phyloP scores from a whole-genome alignment of 92 coral and sea anemone genomes.

The Isaurus tuberculatus region DNA sequence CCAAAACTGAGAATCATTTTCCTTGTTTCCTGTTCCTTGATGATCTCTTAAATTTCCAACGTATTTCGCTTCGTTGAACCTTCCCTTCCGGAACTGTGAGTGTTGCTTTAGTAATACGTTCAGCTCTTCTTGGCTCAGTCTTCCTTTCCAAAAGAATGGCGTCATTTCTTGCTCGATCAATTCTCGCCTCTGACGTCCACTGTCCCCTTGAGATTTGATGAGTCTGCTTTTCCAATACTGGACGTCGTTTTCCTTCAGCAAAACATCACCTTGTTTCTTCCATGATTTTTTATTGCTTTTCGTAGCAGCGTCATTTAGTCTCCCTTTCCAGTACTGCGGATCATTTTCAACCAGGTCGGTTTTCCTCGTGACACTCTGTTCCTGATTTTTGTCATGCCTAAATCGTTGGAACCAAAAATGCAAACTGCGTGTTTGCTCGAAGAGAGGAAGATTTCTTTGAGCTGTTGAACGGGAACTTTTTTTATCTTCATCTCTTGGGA shows the following conservation, averaged over 20 bases:
- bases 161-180: neutral
- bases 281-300: too few species aligned
- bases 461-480: neutral
- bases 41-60: too few species aligned
- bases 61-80: too few species aligned
- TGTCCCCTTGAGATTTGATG: neutral
- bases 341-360: neutral
- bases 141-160: too few species aligned
- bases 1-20: conserved; percentile 17
- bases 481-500: neutral
- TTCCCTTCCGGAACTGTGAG: too few species aligned
- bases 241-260: too few species aligned
- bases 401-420: neutral
- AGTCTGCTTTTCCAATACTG: too few species aligned
- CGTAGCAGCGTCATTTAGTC: neutral
- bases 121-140: too few species aligned
- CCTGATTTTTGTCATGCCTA: neutral
- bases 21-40: too few species aligned
- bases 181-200: neutral
- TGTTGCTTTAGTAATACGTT: too few species aligned
- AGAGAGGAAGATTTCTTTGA: neutral
- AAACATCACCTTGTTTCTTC: too few species aligned
- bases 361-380: neutral
- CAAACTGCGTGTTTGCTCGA: neutral
- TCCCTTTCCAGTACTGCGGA: conserved; percentile 19